These are phyloP conservation scores for Rotaria magnacalcarata DNA, from an alignment of 2,888 invertebrate genomes.

Conservation along the genomic window DNA sequence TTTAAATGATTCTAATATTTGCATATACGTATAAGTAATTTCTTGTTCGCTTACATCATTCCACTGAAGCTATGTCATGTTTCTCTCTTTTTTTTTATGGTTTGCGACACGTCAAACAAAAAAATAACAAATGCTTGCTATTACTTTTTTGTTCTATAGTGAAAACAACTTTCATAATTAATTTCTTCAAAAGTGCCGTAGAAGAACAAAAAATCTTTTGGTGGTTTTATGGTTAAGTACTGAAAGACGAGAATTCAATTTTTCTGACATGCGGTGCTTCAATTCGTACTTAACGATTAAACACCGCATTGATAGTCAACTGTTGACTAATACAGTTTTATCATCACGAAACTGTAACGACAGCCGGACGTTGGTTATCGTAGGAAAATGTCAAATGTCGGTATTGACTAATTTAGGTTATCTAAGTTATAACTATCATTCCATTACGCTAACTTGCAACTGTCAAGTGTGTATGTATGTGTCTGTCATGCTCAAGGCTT, in stretches of 20 bases:
- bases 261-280: too few species aligned
- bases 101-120: neutral
- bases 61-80: neutral
- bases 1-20: neutral
- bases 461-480: conserved; percentile 13
- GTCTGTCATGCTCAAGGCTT: conserved; percentile 1
- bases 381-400: conserved; percentile 15
- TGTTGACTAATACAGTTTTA: neutral
- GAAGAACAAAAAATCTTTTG: neutral
- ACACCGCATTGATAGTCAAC: neutral
- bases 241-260: neutral
- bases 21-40: neutral
- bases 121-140: neutral
- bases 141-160: neutral
- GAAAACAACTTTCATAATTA: too few species aligned
- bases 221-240: neutral
- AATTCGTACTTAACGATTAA: neutral
- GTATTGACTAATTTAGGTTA: conserved; percentile 3
- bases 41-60: neutral
- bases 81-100: neutral
- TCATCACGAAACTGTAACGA: neutral
- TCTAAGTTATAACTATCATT: conserved; percentile 29
- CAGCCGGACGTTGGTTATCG: neutral
- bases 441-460: neutral
- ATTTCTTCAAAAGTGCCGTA: too few species aligned